A percentile compares a stretch with the other conserved stretches of the same genome.
Evolutionary conservation across 2,888 invertebrate genomes (phyloP).

Genomic region (Elmis aenea): DNA sequence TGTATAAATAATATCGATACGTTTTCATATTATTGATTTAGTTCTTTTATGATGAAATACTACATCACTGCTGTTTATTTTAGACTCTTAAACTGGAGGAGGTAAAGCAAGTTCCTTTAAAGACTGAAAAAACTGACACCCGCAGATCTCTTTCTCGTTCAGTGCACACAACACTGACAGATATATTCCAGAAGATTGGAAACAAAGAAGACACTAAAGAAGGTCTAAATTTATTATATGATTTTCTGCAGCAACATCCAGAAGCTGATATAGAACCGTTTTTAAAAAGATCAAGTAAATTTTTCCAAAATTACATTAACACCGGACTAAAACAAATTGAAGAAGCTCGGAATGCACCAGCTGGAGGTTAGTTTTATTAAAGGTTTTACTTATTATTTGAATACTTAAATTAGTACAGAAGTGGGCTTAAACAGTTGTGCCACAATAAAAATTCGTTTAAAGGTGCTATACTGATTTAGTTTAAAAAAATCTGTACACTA

Average conservation of each 20-base stretch:
- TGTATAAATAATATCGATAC: no score
- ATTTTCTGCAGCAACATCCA: conserved; percentile 74
- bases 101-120: conserved; percentile 42
- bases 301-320: conserved; percentile 83
- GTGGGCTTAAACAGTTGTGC: not conserved
- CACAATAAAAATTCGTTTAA: not conserved
- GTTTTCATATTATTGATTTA: not conserved
- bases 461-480: no score
- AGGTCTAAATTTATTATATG: conserved; percentile 76
- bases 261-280: conserved; percentile 82
- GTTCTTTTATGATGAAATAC: conserved; percentile 2
- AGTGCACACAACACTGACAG: conserved; percentile 80
- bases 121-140: conserved; percentile 31
- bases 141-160: conserved; percentile 61
- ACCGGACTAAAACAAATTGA: conserved; percentile 63
- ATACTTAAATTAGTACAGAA: conserved; percentile 1
- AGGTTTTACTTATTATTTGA: not conserved
- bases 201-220: conserved; percentile 79
- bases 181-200: conserved; percentile 87
- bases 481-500: no score
- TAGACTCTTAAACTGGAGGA: conserved; percentile 51
- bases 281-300: conserved; percentile 75
- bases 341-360: conserved; percentile 31
- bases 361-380: conserved; percentile 6
- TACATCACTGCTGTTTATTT: conserved; percentile 18